Evolutionary conservation across 2,113 vertebrate species (phyloP).

Genomic region (Miniopterus natalensis): DNA sequence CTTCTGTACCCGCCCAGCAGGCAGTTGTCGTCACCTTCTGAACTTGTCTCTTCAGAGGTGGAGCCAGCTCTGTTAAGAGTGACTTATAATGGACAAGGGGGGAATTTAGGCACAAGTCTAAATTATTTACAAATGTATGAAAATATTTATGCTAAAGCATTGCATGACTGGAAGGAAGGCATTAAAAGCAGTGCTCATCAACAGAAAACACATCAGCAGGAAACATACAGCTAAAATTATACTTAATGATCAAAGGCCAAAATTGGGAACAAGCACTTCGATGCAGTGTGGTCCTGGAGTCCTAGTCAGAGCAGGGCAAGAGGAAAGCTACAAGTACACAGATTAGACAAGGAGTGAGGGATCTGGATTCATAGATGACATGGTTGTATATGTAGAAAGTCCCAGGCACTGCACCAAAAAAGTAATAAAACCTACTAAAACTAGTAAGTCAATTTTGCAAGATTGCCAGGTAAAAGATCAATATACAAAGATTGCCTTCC

Average conservation of each 20-base stretch:
- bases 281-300: background rate
- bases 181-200: background rate
- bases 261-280: background rate
- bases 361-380: slow-evolving; percentile 2
- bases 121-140: slow-evolving; percentile 26
- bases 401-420: background rate
- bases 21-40: background rate
- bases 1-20: background rate
- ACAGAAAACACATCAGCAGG: background rate
- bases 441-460: slow-evolving; percentile 21
- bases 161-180: background rate
- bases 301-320: background rate
- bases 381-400: slow-evolving; percentile 24
- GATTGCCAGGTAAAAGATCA: background rate
- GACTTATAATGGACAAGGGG: background rate
- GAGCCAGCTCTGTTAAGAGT: background rate
- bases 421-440: background rate
- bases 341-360: background rate
- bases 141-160: background rate
- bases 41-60: background rate
- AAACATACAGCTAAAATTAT: background rate
- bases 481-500: background rate
- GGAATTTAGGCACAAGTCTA: background rate
- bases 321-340: background rate
- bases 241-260: background rate